Evolutionary conservation across 2,797 vertebrate genomes (phyloP).

Genomic region (Sebastes trivittatus): DNA sequence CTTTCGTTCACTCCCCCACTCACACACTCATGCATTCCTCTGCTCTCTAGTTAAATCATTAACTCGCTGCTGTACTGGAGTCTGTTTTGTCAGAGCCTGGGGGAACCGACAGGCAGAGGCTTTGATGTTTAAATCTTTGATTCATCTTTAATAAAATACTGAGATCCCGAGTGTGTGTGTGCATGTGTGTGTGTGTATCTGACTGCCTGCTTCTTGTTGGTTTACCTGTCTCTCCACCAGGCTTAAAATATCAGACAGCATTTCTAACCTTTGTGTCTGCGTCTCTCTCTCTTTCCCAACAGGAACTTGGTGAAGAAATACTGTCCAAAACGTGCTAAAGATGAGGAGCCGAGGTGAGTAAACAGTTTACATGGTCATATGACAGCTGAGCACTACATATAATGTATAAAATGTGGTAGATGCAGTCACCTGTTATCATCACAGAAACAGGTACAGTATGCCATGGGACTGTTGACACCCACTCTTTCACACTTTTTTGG

Average conservation of each 20-base stretch:
- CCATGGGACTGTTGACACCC: background rate
- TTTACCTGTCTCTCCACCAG: background rate
- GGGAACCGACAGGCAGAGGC: constrained; percentile 18
- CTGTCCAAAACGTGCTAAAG: constrained; percentile 96
- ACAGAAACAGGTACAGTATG: background rate
- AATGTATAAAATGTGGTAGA: background rate
- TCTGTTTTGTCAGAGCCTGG: constrained; percentile 25
- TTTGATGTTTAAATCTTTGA: constrained; percentile 62
- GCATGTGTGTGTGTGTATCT: background rate
- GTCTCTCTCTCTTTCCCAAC: constrained; percentile 16
- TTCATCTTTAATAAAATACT: constrained; percentile 56
- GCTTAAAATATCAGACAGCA: constrained; percentile 27
- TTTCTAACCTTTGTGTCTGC: constrained; percentile 16
- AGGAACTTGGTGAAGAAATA: constrained; percentile 99
- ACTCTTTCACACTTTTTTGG: background rate
- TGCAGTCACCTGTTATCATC: background rate
- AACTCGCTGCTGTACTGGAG: background rate
- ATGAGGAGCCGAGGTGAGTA: constrained; percentile 95
- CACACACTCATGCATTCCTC: background rate
- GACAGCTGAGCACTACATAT: background rate
- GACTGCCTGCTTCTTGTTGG: background rate
- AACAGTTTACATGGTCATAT: background rate
- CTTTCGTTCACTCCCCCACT: background rate
- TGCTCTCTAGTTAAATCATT: constrained; percentile 33
- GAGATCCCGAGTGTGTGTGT: background rate